Evolutionary conservation across 2,888 invertebrate species (phyloP).

Genomic region (Bimastos eiseni): DNA sequence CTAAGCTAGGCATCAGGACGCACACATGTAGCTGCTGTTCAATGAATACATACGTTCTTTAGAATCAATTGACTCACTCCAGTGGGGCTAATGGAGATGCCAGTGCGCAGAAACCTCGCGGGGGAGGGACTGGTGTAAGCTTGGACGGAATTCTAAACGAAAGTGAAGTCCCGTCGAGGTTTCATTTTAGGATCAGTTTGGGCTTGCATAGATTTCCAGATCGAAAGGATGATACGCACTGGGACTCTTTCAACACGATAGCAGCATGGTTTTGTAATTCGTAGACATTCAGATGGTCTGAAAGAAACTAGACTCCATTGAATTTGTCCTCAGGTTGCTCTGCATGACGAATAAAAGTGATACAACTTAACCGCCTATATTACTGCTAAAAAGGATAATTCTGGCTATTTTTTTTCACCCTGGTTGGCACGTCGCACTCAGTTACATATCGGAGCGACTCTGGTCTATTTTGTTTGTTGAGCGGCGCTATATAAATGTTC

Average conservation of each 20-base stretch:
- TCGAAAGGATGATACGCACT: neutral
- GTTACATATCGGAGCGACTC: no score
- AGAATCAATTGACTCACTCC: neutral
- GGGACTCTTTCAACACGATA: neutral
- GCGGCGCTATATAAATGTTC: no score
- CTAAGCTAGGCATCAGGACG: neutral
- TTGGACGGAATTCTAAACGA: neutral
- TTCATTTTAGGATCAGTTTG: neutral
- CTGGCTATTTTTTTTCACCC: no score
- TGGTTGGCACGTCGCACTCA: no score
- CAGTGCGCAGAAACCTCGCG: neutral
- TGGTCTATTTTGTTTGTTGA: no score
- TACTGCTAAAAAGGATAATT: no score
- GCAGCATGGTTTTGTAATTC: no score
- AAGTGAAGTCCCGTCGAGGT: neutral
- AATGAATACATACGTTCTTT: neutral
- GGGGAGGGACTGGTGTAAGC: neutral
- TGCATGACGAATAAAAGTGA: no score
- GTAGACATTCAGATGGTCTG: neutral
- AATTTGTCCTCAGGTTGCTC: no score
- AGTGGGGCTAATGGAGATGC: neutral
- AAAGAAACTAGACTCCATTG: neutral
- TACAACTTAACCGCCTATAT: no score
- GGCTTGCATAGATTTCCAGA: neutral
- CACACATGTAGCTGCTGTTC: no score